phyloP scores from a whole-genome alignment of 2,113 vertebrate species.

The Campylomormyrus numenius region DNA sequence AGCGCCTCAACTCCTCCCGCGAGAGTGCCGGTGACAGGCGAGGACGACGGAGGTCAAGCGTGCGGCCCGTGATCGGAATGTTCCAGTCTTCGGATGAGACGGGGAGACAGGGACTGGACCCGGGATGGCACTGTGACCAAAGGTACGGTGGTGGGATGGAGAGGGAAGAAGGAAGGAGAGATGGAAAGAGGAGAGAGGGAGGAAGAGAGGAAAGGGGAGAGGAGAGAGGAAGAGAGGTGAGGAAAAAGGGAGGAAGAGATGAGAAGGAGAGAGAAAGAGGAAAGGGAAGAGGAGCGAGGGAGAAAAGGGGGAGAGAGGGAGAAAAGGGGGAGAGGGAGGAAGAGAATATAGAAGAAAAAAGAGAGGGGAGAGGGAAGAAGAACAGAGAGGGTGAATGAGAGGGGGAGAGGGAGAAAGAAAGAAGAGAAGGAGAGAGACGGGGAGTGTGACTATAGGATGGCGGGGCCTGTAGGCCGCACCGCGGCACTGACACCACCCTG shows the following conservation, averaged over 20 bases:
- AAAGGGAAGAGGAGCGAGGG: not conserved
- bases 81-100: not conserved
- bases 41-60: not conserved
- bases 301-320: not conserved
- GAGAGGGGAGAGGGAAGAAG: not conserved
- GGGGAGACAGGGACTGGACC: not conserved
- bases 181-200: not conserved
- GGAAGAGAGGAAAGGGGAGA: not conserved
- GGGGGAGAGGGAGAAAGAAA: not conserved
- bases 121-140: not conserved
- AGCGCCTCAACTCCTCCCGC: conserved; percentile 7
- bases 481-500: not conserved
- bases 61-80: not conserved
- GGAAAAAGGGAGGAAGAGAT: not conserved
- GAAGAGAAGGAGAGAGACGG: not conserved
- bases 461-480: not conserved
- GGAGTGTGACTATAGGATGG: not conserved
- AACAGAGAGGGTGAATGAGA: not conserved
- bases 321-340: not conserved
- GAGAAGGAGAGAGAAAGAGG: not conserved
- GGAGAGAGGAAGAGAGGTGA: not conserved
- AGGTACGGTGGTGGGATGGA: not conserved
- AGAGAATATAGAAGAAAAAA: not conserved
- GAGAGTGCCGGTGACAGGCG: not conserved
- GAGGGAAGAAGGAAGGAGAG: not conserved